These are phyloP conservation scores for Daphoenositta chrysoptera DNA, from an alignment of 2,113 vertebrate species.

Conservation along the genomic window DNA sequence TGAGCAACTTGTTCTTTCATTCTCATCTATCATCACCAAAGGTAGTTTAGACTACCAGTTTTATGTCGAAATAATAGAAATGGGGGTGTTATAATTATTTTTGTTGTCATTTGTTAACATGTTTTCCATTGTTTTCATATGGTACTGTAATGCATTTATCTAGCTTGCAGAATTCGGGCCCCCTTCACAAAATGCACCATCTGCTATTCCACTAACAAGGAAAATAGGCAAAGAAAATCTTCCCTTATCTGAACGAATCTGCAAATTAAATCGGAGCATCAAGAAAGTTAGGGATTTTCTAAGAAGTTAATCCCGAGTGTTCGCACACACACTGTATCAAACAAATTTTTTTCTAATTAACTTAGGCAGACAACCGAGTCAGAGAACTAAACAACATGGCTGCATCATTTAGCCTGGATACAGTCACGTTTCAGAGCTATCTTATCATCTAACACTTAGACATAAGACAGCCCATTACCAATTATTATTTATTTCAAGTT, in stretches of 20 bases:
- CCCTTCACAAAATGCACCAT: background rate
- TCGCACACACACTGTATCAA: background rate
- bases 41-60: background rate
- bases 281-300: background rate
- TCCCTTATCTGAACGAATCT: background rate
- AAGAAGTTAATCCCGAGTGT: background rate
- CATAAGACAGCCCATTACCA: background rate
- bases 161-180: background rate
- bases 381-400: conserved; percentile 31
- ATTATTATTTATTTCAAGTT: background rate
- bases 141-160: background rate
- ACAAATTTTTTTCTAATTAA: background rate
- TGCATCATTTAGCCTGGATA: background rate
- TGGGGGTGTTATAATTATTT: background rate
- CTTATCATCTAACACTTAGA: background rate
- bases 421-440: background rate
- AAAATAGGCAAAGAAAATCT: background rate
- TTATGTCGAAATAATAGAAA: background rate
- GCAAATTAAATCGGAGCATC: background rate
- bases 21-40: background rate
- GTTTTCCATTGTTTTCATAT: background rate
- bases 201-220: background rate
- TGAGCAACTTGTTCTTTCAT: background rate
- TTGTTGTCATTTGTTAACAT: background rate
- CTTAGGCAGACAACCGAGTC: background rate